Percentiles rank a stretch among this genome's conserved stretches.
Conservation (phyloP, 2,113 vertebrate species). For the Centropus bengalensis region DNA sequence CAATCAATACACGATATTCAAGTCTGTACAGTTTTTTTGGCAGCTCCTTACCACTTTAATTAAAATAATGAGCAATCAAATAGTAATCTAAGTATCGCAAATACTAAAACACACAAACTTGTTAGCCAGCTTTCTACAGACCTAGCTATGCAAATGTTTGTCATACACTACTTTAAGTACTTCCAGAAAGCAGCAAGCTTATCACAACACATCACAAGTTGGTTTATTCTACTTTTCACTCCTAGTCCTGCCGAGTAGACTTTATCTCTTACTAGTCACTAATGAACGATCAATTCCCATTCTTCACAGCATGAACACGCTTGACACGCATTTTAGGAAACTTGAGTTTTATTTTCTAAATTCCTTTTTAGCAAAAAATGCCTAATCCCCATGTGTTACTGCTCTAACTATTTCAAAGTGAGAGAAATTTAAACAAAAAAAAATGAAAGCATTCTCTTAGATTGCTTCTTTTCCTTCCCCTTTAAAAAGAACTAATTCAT, state of each 20-base stretch:
- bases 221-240: neutral
- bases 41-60: conserved; percentile 9
- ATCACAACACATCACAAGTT: neutral
- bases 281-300: neutral
- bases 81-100: neutral
- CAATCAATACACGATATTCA: neutral
- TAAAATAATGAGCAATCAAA: neutral
- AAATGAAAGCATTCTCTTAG: neutral
- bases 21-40: neutral
- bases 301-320: neutral
- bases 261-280: neutral
- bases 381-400: neutral
- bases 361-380: neutral
- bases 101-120: neutral
- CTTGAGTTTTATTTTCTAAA: neutral
- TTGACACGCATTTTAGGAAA: neutral
- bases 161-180: neutral
- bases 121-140: neutral
- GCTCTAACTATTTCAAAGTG: neutral
- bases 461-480: neutral
- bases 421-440: neutral
- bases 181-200: neutral
- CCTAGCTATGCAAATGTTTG: neutral
- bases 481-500: neutral
- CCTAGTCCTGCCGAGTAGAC: neutral